Evolutionary conservation across 2,888 invertebrate genomes (phyloP).

Genomic region (Isoperla grammatica): DNA sequence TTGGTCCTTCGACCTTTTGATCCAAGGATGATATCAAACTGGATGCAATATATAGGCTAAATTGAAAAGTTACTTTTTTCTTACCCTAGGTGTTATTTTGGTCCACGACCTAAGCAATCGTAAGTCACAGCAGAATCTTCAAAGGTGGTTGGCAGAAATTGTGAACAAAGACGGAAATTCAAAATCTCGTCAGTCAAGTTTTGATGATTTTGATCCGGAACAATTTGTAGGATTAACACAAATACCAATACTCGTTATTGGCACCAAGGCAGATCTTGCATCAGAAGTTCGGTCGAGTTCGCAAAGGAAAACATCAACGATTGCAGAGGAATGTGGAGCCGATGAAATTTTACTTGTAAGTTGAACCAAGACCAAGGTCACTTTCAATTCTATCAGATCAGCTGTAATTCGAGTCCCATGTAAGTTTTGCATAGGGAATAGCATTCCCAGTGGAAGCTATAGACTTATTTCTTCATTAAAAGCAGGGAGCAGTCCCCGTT

Average conservation of each 20-base stretch:
- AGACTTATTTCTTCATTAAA: no score
- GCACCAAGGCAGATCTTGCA: conserved; percentile 85
- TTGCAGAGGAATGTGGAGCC: conserved; percentile 87
- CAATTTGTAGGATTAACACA: conserved; percentile 77
- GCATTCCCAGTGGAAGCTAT: no score
- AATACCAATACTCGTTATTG: conserved; percentile 91
- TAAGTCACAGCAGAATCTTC: conserved; percentile 89
- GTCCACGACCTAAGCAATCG: conserved; percentile 96
- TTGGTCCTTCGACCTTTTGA: no score
- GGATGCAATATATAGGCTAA: no score
- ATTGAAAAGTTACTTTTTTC: no score
- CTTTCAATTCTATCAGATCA: not conserved
- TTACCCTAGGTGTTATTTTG: conserved; percentile 70
- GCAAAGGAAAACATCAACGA: conserved; percentile 56
- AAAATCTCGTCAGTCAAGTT: conserved; percentile 41
- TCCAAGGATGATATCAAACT: no score
- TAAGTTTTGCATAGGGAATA: no score
- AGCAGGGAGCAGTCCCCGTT: no score
- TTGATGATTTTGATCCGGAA: conserved; percentile 76
- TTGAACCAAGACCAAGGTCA: no score
- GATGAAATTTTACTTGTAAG: conserved; percentile 84
- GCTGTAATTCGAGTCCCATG: no score
- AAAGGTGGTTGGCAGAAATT: conserved; percentile 90
- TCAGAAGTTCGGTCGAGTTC: conserved; percentile 65
- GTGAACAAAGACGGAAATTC: conserved; percentile 63